phyloP scores from a whole-genome alignment of 2,113 vertebrate genomes.

The Poeciliopsis occidentalis region DNA sequence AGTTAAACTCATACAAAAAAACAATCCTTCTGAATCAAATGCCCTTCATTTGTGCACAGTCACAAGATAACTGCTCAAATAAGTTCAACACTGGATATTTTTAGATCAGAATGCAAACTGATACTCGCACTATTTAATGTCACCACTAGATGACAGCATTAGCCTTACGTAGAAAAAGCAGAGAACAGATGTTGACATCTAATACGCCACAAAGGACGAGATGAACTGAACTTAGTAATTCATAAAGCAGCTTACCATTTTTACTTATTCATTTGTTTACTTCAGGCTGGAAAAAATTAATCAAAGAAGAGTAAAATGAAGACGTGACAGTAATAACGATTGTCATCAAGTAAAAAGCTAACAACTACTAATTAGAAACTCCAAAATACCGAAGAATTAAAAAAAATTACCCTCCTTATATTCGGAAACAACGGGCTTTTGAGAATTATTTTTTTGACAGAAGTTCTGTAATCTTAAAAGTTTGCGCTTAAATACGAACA shows the following conservation, averaged over 20 bases:
- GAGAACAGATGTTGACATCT: background rate
- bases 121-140: conserved; percentile 37
- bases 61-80: conserved; percentile 59
- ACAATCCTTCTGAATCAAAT: background rate
- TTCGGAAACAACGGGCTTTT: too few relatives aligned
- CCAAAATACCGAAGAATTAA: too few relatives aligned
- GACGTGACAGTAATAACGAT: too few relatives aligned
- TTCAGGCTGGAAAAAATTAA: background rate
- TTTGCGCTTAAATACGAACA: background rate
- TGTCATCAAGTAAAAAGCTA: too few relatives aligned
- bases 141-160: conserved; percentile 37
- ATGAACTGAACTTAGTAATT: too few relatives aligned
- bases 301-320: background rate
- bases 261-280: background rate
- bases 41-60: conserved; percentile 36
- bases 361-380: too few relatives aligned
- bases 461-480: background rate
- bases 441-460: background rate
- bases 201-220: too few relatives aligned
- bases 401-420: too few relatives aligned
- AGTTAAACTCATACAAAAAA: background rate
- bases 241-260: too few relatives aligned
- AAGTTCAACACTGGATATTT: conserved; percentile 63
- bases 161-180: background rate
- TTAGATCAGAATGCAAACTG: conserved; percentile 70